Evolutionary conservation across 2,888 invertebrate genomes (phyloP).

Genomic region (Phorcus lineatus): DNA sequence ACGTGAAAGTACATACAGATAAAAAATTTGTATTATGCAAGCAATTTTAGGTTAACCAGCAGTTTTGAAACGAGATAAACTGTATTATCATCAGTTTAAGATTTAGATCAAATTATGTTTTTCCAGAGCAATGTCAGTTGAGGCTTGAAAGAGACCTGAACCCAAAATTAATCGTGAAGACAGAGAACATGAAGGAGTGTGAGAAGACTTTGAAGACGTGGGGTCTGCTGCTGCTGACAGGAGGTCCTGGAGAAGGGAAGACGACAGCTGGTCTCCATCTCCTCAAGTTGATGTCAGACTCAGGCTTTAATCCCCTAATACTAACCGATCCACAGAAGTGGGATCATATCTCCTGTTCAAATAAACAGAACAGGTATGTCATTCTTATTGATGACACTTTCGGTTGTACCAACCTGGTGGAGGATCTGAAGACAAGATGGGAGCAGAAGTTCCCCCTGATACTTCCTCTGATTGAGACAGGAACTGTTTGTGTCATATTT

Average conservation of each 20-base stretch:
- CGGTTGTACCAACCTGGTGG: neutral
- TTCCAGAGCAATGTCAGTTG: neutral
- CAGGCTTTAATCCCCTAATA: neutral
- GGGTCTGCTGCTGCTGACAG: neutral
- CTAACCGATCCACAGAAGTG: neutral
- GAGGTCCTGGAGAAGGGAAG: neutral
- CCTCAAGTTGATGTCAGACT: neutral
- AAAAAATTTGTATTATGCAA: no score
- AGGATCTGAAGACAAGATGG: neutral
- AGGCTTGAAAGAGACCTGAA: neutral
- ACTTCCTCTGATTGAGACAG: neutral
- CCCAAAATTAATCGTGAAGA: neutral
- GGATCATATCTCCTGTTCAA: neutral
- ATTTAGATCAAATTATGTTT: neutral
- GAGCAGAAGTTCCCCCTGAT: neutral
- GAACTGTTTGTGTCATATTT: neutral
- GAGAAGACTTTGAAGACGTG: neutral
- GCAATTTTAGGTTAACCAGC: no score
- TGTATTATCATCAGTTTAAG: no score
- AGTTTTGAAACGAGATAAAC: no score
- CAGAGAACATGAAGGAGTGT: neutral
- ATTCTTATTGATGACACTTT: neutral
- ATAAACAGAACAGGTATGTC: neutral
- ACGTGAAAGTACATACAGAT: no score
- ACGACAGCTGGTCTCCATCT: neutral